Base-by-base conservation (phyloP, 2,797 vertebrate species). In the Ptychobarbus kaznakovi region DNA sequence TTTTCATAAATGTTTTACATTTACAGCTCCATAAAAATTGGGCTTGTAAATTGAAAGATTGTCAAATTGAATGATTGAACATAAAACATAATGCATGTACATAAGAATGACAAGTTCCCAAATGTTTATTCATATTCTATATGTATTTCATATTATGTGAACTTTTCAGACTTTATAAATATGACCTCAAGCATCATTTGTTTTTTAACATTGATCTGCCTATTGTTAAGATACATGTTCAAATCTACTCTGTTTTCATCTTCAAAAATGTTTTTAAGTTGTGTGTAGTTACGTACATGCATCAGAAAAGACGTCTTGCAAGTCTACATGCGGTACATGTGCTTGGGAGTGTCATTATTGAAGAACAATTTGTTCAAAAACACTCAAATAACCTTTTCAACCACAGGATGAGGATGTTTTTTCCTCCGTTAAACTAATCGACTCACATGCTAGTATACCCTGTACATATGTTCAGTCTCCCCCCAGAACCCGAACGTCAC, bases 321-420 rank as follows among this genome's bases (percentile, higher is more conserved):
- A 28, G 56, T 63, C 58, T 75, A 25, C 13, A 56, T 77, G 28
- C 22, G 20, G 40, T 81, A 65, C n/a, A 11, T 81, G 42, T 61
- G 58, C 18, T 63, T 44, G 18, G 44, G 13, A 82, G 73, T 49
- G 53, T 53, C 75, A 83, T 81, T 70, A 88, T 46, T 53, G 32
- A 73, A 85, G 87, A 86, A 90, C 83, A 88, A 83, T 81, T 86
- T 78, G 87, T 86, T 84, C 79, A 75, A 75, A 65, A 65, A 76
- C 46, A 85, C 72, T 65, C 58, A 80, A 82, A 69, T 72, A 85
- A 70, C 77, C 44, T 80, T 81, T 85, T 70, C 49, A 86, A 87
- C 77, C 87, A 89, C 84, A 90, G 86, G 82, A 90, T 87, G 85
- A 87, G 73, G 70, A 40, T 88, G 68, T 87, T 88, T 87, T 86